These are phyloP conservation scores for Rhabdomys pumilio DNA, from an alignment of 2,797 vertebrate species.

Conservation along the genomic window DNA sequence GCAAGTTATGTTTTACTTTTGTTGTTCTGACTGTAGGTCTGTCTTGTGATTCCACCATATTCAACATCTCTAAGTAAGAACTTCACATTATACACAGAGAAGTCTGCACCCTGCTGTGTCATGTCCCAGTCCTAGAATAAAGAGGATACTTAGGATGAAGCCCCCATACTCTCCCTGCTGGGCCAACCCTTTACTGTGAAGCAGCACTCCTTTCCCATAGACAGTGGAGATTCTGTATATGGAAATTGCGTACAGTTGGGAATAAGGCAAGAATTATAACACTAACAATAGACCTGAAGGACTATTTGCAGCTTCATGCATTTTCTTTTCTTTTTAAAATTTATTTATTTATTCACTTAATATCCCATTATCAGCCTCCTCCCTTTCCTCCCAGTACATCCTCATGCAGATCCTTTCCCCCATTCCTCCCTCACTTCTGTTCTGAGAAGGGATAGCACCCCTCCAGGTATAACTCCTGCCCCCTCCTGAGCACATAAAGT, in stretches of 20 bases:
- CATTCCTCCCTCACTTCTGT: too few species aligned
- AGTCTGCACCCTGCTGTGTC: neutral
- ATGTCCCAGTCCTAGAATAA: neutral
- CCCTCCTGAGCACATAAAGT: too few species aligned
- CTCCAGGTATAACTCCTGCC: too few species aligned
- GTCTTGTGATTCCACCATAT: conserved; percentile 3
- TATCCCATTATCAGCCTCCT: too few species aligned
- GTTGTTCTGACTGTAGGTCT: conserved; percentile 24
- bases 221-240: neutral
- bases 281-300: neutral
- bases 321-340: neutral
- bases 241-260: neutral
- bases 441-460: too few species aligned
- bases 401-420: too few species aligned
- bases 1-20: neutral
- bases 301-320: neutral
- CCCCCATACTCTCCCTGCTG: neutral
- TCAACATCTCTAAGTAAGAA: neutral
- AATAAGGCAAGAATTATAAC: neutral
- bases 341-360: too few species aligned
- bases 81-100: neutral
- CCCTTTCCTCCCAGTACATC: too few species aligned
- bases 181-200: neutral
- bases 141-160: neutral
- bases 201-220: neutral